Percentiles rank a stretch among this genome's conserved stretches.
Evolutionary conservation across 2,113 vertebrate genomes (phyloP).

Genomic region (Megaceryle torquata): DNA sequence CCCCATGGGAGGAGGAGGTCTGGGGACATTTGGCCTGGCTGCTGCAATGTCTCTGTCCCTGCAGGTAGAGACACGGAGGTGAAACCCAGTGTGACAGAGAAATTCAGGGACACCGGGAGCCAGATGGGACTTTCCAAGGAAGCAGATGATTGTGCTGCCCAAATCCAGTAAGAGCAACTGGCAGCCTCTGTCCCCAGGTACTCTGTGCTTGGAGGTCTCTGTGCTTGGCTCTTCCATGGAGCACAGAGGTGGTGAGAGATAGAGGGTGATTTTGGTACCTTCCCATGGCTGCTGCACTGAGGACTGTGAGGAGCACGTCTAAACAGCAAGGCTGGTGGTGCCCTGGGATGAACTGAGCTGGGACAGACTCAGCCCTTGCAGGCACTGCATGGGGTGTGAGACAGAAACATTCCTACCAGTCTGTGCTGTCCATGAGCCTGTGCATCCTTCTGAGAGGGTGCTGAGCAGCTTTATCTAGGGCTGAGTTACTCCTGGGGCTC

Average conservation of each 20-base stretch:
- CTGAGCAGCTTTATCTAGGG: neutral
- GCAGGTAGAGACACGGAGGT: neutral
- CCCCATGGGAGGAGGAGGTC: neutral
- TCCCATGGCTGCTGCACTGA: neutral
- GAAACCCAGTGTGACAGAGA: neutral
- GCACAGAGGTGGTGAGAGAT: neutral
- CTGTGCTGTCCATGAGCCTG: neutral
- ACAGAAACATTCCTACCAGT: neutral
- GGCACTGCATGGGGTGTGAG: neutral
- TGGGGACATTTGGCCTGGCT: neutral
- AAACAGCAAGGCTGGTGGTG: too few species aligned
- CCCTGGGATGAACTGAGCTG: neutral
- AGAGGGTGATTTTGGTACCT: neutral
- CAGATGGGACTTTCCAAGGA: neutral
- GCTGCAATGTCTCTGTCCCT: neutral
- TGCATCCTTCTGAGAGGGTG: too few species aligned
- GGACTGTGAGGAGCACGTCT: neutral
- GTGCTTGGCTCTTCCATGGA: accelerated
- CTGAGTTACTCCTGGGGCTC: neutral
- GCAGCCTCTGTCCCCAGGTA: too few species aligned
- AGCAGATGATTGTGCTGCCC: neutral
- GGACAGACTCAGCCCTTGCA: neutral
- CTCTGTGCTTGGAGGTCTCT: neutral
- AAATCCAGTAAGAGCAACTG: neutral
- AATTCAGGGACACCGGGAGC: neutral